Percentiles rank a stretch among this genome's conserved stretches.
Evolutionary conservation across 2,888 invertebrate genomes (phyloP).

Genomic region (Agapetus fuscipes): DNA sequence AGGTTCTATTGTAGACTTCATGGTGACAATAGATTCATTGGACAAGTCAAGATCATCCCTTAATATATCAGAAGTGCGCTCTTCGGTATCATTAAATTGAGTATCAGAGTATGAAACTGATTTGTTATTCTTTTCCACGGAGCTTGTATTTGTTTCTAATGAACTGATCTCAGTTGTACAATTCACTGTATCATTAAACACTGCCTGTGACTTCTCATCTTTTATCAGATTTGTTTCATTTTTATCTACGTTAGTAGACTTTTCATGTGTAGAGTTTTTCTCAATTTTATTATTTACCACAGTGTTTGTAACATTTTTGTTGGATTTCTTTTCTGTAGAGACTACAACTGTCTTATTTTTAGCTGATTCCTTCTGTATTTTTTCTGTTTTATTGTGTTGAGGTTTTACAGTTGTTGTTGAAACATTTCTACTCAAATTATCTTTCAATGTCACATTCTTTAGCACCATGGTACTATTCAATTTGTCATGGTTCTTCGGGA

Average conservation of each 20-base stretch:
- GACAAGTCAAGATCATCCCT: slow-evolving; percentile 3
- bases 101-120: background rate
- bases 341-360: background rate
- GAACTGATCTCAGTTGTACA: slow-evolving; percentile 20
- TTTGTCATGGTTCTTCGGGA: too few relatives aligned
- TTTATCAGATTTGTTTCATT: too few relatives aligned
- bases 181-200: slow-evolving; percentile 23
- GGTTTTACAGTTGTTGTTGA: background rate
- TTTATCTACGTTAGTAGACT: background rate
- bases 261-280: background rate
- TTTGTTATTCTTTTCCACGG: background rate
- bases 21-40: background rate
- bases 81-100: slow-evolving; percentile 18
- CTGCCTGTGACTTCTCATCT: slow-evolving; percentile 21
- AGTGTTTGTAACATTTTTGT: slow-evolving; percentile 9
- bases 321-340: background rate
- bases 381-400: background rate
- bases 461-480: background rate
- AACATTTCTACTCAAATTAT: too few relatives aligned
- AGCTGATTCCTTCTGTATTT: slow-evolving; percentile 2
- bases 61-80: slow-evolving; percentile 8
- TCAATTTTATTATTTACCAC: background rate
- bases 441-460: background rate
- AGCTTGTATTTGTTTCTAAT: slow-evolving; percentile 3
- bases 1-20: slow-evolving; percentile 1